Conservation (phyloP, 1,140 invertebrate genomes). For the Diabrotica undecimpunctata region DNA sequence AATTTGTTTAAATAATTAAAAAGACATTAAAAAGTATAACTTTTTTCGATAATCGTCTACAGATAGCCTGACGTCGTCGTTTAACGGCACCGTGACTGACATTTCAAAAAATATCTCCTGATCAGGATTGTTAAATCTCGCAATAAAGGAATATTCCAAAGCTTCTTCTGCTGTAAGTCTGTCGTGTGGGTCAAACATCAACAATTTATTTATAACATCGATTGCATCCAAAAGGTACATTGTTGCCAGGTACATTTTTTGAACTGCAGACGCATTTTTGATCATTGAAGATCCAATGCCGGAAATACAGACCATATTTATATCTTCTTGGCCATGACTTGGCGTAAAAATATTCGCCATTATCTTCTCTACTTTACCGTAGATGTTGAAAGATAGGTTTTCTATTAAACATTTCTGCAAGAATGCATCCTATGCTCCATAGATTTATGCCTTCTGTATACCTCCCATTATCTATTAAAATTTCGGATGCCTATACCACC, state of each 20-base stretch:
- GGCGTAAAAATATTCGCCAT: slow-evolving; percentile 75
- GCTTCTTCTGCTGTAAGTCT: slow-evolving; percentile 82
- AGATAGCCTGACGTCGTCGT: slow-evolving; percentile 83
- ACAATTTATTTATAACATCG: slow-evolving; percentile 75
- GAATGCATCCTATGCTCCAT: slow-evolving; percentile 96
- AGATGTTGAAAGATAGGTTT: slow-evolving; percentile 89
- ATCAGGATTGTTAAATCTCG: slow-evolving; percentile 76
- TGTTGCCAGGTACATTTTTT: slow-evolving; percentile 53
- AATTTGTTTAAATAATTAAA: no score
- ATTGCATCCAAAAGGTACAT: slow-evolving; percentile 72
- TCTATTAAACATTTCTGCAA: slow-evolving; percentile 88
- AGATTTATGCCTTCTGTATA: slow-evolving; percentile 97
- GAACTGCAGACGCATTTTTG: slow-evolving; percentile 40
- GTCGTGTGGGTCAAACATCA: slow-evolving; percentile 86
- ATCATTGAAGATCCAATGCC: slow-evolving; percentile 47
- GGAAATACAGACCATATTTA: slow-evolving; percentile 41
- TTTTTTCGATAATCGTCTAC: slow-evolving; percentile 89
- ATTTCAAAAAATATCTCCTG: slow-evolving; percentile 73
- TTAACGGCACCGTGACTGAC: slow-evolving; percentile 73
- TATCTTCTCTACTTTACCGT: slow-evolving; percentile 88
- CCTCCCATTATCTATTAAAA: slow-evolving; percentile 82
- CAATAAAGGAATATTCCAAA: slow-evolving; percentile 82
- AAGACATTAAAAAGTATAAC: slow-evolving; percentile 84
- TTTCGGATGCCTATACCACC: slow-evolving; percentile 98
- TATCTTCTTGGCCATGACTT: slow-evolving; percentile 59